Conservation (phyloP, 2,888 invertebrate species). For the Ornithoptera priamus region DNA sequence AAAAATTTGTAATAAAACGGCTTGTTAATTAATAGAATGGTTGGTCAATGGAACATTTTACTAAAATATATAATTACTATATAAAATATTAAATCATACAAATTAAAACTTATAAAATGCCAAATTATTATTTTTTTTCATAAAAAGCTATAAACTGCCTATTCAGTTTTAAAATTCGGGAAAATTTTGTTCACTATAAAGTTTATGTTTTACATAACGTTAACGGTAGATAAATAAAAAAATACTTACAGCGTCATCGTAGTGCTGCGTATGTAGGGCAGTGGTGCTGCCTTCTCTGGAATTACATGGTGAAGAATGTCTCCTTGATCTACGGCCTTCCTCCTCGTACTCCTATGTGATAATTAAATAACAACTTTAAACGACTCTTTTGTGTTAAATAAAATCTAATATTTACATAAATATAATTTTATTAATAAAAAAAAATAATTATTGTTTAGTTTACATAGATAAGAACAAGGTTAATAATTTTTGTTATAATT, state of each 20-base stretch:
- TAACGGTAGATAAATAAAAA: not conserved
- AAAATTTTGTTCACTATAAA: no score
- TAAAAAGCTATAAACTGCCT: no score
- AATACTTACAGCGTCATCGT: constrained; percentile 81
- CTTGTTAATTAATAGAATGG: no score
- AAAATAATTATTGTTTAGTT: no score
- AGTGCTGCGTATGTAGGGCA: constrained; percentile 81
- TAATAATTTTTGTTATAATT: not conserved
- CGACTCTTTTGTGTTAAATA: not conserved
- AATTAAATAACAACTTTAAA: not conserved
- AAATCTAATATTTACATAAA: not conserved
- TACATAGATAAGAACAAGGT: not conserved
- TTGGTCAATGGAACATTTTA: no score
- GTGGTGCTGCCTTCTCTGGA: constrained; percentile 84
- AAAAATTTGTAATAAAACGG: no score
- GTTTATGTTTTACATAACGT: not conserved
- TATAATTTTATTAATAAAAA: no score
- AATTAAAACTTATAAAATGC: no score
- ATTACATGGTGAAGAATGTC: constrained; percentile 86
- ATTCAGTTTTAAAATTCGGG: no score
- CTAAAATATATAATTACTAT: no score
- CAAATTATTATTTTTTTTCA: no score
- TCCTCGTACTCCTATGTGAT: constrained; percentile 84
- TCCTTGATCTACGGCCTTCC: constrained; percentile 79
- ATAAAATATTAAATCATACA: no score